A percentile compares a stretch with the other conserved stretches of the same genome.
Evolutionary conservation across 2,888 invertebrate species (phyloP).

Genomic region (Chrysolina oricalcia): DNA sequence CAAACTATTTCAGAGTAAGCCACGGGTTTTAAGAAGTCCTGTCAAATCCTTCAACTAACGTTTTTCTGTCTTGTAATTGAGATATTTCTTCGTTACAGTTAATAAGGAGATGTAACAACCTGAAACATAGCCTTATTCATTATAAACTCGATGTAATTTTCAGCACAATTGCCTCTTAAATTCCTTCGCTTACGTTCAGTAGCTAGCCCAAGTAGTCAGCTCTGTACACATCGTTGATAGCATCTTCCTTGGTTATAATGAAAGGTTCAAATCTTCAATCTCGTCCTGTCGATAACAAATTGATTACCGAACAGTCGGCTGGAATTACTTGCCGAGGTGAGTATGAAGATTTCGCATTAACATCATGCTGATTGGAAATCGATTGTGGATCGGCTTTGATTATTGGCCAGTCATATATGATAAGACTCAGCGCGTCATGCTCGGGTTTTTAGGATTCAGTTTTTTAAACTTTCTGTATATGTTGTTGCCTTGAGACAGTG

Average conservation of each 20-base stretch:
- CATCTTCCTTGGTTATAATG: slow-evolving; percentile 13
- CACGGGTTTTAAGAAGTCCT: too few relatives aligned
- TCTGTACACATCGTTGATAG: slow-evolving; percentile 5
- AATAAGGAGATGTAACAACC: too few relatives aligned
- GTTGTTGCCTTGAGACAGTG: too few relatives aligned
- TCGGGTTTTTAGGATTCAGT: too few relatives aligned
- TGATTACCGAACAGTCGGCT: slow-evolving; percentile 8
- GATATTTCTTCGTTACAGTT: too few relatives aligned
- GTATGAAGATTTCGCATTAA: neutral
- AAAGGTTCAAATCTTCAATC: slow-evolving; percentile 18
- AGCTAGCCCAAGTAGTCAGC: slow-evolving; percentile 1
- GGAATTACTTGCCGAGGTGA: neutral
- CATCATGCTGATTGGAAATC: neutral
- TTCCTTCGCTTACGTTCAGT: neutral
- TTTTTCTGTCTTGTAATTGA: too few relatives aligned
- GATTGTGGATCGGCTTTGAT: neutral
- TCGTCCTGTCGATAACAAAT: slow-evolving; percentile 4
- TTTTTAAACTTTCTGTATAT: too few relatives aligned
- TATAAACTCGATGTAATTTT: neutral
- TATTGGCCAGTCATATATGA: neutral
- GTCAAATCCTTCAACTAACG: too few relatives aligned
- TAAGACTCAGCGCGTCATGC: too few relatives aligned
- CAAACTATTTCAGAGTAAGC: too few relatives aligned
- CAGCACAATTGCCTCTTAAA: neutral
- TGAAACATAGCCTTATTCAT: too few relatives aligned